phyloP scores from a whole-genome alignment of 2,113 vertebrate species.

The Isichthys henryi region DNA sequence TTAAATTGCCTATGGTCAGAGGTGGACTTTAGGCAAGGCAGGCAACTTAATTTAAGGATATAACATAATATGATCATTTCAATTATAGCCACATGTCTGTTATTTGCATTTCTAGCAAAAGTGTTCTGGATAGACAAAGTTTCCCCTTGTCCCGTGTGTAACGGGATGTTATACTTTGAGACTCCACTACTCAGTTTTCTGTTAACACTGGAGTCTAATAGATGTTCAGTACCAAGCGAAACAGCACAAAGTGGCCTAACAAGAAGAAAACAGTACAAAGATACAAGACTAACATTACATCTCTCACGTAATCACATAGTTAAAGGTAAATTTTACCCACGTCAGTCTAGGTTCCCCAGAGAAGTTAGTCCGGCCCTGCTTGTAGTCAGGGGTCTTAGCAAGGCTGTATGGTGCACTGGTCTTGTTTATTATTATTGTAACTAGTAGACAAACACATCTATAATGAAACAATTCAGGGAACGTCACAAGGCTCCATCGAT shows the following conservation, averaged over 20 bases:
- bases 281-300: background rate
- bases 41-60: background rate
- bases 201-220: background rate
- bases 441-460: background rate
- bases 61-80: background rate
- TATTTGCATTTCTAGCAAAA: background rate
- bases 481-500: background rate
- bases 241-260: no score
- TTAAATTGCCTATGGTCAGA: background rate
- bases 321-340: background rate
- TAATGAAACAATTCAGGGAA: background rate
- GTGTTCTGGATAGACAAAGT: background rate
- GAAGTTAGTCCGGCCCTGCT: background rate
- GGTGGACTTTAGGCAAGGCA: background rate
- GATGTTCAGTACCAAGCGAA: no score
- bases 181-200: background rate
- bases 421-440: background rate
- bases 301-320: background rate
- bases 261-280: background rate
- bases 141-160: background rate
- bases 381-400: background rate
- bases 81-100: background rate
- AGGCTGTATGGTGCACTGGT: background rate
- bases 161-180: background rate
- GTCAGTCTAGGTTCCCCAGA: background rate